Conservation (phyloP, 2,888 invertebrate species). For the Pecten maximus region DNA sequence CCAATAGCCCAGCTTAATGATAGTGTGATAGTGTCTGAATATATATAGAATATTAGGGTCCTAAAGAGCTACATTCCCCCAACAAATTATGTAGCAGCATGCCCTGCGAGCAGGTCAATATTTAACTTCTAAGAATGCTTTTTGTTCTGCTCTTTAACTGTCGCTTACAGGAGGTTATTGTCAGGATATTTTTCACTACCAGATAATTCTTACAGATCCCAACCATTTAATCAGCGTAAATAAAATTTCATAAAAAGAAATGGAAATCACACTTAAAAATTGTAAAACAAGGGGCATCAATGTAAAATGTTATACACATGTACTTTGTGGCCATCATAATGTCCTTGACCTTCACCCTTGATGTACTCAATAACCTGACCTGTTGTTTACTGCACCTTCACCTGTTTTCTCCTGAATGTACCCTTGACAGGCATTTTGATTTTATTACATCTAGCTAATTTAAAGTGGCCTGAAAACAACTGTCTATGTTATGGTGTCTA, state of each 20-base stretch:
- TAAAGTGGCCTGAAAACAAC: too few relatives aligned
- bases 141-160: not conserved
- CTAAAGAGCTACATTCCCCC: not conserved
- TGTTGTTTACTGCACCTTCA: not conserved
- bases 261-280: too few relatives aligned
- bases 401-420: too few relatives aligned
- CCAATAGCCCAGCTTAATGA: constrained; percentile 35
- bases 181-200: not conserved
- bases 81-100: constrained; percentile 6
- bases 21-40: constrained; percentile 14
- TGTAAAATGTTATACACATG: too few relatives aligned
- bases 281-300: too few relatives aligned
- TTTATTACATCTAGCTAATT: too few relatives aligned
- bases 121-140: not conserved
- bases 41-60: constrained; percentile 35
- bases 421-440: too few relatives aligned
- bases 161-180: not conserved
- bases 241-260: too few relatives aligned
- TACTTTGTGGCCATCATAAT: too few relatives aligned
- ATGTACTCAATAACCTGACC: not conserved
- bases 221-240: too few relatives aligned
- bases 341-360: not conserved
- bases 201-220: too few relatives aligned
- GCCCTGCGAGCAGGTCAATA: not conserved
- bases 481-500: too few relatives aligned